phyloP scores from a whole-genome alignment of 1,140 invertebrate species.

The Drosophila simulans region DNA sequence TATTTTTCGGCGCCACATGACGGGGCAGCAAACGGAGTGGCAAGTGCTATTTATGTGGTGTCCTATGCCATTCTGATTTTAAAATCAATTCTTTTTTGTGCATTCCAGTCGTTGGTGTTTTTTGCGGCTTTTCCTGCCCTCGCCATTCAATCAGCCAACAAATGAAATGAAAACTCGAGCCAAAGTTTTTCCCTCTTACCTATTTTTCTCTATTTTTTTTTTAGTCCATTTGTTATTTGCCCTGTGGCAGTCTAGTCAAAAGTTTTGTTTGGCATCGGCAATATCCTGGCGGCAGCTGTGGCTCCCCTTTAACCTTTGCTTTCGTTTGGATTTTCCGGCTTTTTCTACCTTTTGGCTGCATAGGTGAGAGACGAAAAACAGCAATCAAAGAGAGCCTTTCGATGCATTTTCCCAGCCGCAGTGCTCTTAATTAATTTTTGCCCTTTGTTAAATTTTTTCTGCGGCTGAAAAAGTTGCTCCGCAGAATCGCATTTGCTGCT shows the following conservation, averaged over 20 bases:
- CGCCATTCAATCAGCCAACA: slow-evolving; percentile 59
- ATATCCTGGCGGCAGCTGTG: slow-evolving; percentile 64
- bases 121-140: slow-evolving; percentile 56
- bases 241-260: slow-evolving; percentile 70
- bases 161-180: slow-evolving; percentile 70
- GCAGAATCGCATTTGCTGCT: slow-evolving; percentile 27
- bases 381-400: slow-evolving; percentile 45
- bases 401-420: slow-evolving; percentile 31
- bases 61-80: slow-evolving; percentile 47
- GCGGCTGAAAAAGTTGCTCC: slow-evolving; percentile 43
- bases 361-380: slow-evolving; percentile 2
- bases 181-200: slow-evolving; percentile 43
- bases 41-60: slow-evolving; percentile 49
- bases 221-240: slow-evolving; percentile 31
- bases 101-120: slow-evolving; percentile 8
- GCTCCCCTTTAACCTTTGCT: slow-evolving; percentile 57
- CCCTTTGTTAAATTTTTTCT: slow-evolving; percentile 10
- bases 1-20: slow-evolving; percentile 77
- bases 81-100: slow-evolving; percentile 35
- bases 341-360: slow-evolving; percentile 18
- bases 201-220: slow-evolving; percentile 3
- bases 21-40: slow-evolving; percentile 51
- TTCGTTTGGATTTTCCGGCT: slow-evolving; percentile 16
- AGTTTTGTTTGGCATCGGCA: slow-evolving; percentile 76
- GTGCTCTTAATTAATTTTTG: slow-evolving; percentile 72